Evolutionary conservation across 2,888 invertebrate species (phyloP), one percentile per base, ranked within the genome.

Genomic region (Stegana nigrithorax): DNA sequence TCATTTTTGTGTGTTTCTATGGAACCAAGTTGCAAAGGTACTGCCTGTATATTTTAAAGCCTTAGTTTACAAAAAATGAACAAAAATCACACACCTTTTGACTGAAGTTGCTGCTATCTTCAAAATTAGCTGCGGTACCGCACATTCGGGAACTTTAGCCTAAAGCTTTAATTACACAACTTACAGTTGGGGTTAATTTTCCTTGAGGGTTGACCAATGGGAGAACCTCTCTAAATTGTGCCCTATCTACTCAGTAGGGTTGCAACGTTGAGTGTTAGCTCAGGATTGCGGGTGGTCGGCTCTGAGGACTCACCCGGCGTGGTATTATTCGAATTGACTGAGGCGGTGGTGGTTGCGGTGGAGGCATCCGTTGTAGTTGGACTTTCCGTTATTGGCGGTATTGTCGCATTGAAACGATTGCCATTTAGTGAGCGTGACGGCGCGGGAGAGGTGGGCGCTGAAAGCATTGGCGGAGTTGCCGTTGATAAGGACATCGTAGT

Each of bases 211-310:
- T 39, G n/a, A n/a, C 39, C 17, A 12, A 39, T n/a, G n/a, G n/a
- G n/a, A n/a, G n/a, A n/a, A n/a, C n/a, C n/a, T n/a, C n/a, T n/a
- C 82, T 84, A 84, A 72, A 85, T 73, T 72, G 83, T 83, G 62
- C 70, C 81, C 84, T 85, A 85, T 82, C 85, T 85, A 64, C 78
- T 78, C 55, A 84, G 61, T 29, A 84, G 71, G 8, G 82, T 73
- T 62, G 80, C 82, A 64, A 82, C 82, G 62, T 81, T 84, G 4
- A 84, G 69, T 5, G 80, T 76, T 32, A 84, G 72, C 72, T 84
- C 84, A n/a, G 73, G 73, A 14, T 73, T 71, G 19, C 70, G 65
- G 12, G 63, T 60, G 47, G 66, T 69, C 7, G 14, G 59, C 62
- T 71, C 45, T 63, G n/a, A 69, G 36, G 21, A 67, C 8, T 71